Percentiles rank a stretch among this genome's conserved stretches.
Evolutionary conservation across 2,113 vertebrate species (phyloP).

Genomic region (Hippopotamus amphibius): DNA sequence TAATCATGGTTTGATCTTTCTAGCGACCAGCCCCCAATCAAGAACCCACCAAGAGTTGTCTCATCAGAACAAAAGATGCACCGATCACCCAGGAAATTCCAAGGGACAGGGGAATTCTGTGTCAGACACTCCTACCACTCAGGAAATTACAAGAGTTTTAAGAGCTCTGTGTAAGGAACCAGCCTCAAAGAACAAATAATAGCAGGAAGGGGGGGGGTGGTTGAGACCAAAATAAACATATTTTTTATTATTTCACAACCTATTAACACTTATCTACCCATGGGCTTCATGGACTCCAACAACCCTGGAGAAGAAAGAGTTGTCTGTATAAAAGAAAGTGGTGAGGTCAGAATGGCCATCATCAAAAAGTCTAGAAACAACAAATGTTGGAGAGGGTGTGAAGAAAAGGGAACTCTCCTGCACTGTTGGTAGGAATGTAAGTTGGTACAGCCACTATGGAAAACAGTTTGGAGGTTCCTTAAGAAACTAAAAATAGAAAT

Average conservation of each 20-base stretch:
- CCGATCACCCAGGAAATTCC: background rate
- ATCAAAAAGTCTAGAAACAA: too few relatives aligned
- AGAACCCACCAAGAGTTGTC: background rate
- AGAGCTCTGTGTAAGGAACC: background rate
- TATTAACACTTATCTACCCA: background rate
- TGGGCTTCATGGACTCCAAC: background rate
- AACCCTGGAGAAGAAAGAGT: background rate
- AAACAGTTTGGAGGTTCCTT: too few relatives aligned
- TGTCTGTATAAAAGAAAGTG: background rate
- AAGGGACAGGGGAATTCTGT: background rate
- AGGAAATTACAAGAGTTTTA: background rate
- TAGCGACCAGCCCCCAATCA: background rate
- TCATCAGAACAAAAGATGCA: conserved; percentile 26
- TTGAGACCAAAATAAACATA: background rate
- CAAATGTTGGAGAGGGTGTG: too few relatives aligned
- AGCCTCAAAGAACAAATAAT: background rate
- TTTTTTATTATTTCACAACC: background rate
- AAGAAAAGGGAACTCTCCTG: too few relatives aligned
- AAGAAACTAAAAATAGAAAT: too few relatives aligned
- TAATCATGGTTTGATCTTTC: background rate
- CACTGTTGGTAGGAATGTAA: too few relatives aligned
- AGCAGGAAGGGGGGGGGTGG: background rate
- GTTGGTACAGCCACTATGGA: too few relatives aligned
- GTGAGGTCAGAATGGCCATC: background rate
- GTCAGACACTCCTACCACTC: background rate